A percentile compares a stretch with the other conserved stretches of the same genome.
These are phyloP conservation scores for Hesperia comma DNA, from an alignment of 2,888 invertebrate genomes.

Conservation along the genomic window DNA sequence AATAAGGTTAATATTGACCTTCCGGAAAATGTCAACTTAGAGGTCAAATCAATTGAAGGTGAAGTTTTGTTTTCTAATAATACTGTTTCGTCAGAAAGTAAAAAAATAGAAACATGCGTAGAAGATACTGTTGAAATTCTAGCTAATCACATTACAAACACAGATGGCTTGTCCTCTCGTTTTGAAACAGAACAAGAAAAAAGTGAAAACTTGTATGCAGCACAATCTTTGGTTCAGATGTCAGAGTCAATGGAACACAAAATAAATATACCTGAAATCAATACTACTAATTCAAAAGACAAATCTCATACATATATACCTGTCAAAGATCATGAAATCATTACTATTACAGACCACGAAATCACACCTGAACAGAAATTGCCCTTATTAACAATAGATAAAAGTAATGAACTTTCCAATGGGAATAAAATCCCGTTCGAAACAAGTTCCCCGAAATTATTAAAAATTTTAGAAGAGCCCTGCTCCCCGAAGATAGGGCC, in stretches of 20 bases:
- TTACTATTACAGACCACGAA: conserved; percentile 19
- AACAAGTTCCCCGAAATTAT: conserved; percentile 79
- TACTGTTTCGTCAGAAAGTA: conserved; percentile 9
- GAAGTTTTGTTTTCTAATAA: conserved; percentile 10
- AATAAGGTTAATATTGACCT: conserved; percentile 48
- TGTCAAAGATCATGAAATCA: conserved; percentile 34
- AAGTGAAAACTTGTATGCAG: conserved; percentile 77
- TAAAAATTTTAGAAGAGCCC: conserved; percentile 83
- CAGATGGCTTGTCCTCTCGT: conserved; percentile 56
- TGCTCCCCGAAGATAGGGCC: conserved; percentile 59
- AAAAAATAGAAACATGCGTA: conserved; percentile 10
- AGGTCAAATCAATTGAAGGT: conserved; percentile 1
- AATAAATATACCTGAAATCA: conserved; percentile 59
- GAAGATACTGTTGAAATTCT: conserved; percentile 14
- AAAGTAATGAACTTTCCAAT: conserved; percentile 53
- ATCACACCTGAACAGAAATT: conserved; percentile 58
- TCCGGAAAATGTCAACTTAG: conserved; percentile 4
- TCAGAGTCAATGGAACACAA: conserved; percentile 74
- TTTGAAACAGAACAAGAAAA: conserved; percentile 78
- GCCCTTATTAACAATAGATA: conserved; percentile 56
- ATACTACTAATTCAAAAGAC: conserved; percentile 35
- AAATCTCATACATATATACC: conserved; percentile 3
- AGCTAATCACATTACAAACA: conserved; percentile 43
- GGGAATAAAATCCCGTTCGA: conserved; percentile 60
- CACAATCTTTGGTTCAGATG: conserved; percentile 80